Percentiles rank a stretch among this genome's conserved stretches.
Conservation (phyloP, 2,797 vertebrate genomes). For the Jordanella pulchra region DNA sequence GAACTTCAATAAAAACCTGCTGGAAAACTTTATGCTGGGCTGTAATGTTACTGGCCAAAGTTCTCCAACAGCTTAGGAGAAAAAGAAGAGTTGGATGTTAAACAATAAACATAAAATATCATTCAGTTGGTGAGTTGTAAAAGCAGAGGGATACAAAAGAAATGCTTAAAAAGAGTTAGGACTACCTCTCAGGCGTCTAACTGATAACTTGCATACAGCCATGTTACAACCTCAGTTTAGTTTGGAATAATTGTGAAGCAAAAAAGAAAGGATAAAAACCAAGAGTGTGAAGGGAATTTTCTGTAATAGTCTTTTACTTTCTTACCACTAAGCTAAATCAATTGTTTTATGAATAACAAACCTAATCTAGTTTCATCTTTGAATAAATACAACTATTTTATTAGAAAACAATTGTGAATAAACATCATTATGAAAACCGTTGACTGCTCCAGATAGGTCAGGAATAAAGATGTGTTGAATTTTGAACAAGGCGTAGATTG, state of each 20-base stretch:
- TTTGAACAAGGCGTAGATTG: background rate
- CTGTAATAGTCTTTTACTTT: too few relatives aligned
- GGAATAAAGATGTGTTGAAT: background rate
- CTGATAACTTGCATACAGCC: background rate
- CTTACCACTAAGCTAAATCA: too few relatives aligned
- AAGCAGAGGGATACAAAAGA: background rate
- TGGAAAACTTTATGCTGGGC: background rate
- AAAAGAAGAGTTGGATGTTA: background rate
- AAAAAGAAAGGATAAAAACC: background rate
- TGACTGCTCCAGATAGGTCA: background rate
- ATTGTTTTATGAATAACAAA: too few relatives aligned
- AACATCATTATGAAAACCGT: background rate
- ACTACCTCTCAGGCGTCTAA: background rate
- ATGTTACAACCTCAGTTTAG: background rate
- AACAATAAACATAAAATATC: slow-evolving; percentile 1
- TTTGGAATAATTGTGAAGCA: background rate
- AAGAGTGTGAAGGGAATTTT: too few relatives aligned
- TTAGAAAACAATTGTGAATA: background rate
- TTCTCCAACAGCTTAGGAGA: background rate
- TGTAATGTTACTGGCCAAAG: background rate
- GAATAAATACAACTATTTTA: background rate
- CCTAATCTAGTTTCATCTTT: background rate
- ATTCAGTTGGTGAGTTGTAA: background rate
- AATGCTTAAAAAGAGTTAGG: background rate
- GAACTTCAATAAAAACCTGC: slow-evolving; percentile 25